These are phyloP conservation scores for Lymantria dispar DNA, from an alignment of 2,888 invertebrate species.

Conservation along the genomic window DNA sequence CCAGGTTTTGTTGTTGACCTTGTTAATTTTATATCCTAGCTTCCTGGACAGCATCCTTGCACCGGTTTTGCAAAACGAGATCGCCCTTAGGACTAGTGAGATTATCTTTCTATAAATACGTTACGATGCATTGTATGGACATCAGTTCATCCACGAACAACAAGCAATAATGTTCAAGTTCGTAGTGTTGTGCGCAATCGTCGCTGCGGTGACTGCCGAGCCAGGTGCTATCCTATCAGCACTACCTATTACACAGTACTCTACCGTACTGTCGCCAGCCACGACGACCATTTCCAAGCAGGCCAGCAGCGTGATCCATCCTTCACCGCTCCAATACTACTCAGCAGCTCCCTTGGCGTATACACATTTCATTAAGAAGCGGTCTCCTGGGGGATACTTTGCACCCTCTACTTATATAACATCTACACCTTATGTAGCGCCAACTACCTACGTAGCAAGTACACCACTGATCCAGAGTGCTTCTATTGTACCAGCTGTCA, in stretches of 20 bases:
- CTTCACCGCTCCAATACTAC: slow-evolving; percentile 47
- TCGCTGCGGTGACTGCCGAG: slow-evolving; percentile 79
- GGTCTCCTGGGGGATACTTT: slow-evolving; percentile 33
- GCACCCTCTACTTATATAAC: slow-evolving; percentile 30
- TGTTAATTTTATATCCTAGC: slow-evolving; percentile 65
- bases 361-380: slow-evolving; percentile 55
- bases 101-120: slow-evolving; percentile 67
- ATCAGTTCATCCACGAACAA: slow-evolving; percentile 67
- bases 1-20: slow-evolving; percentile 39
- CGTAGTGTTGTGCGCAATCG: slow-evolving; percentile 83
- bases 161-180: slow-evolving; percentile 77
- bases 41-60: slow-evolving; percentile 63
- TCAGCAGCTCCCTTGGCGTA: slow-evolving; percentile 45
- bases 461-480: slow-evolving; percentile 30
- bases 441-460: slow-evolving; percentile 34
- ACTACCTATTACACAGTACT: slow-evolving; percentile 31
- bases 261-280: slow-evolving; percentile 51
- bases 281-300: slow-evolving; percentile 58
- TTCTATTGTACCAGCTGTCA: slow-evolving; percentile 24
- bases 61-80: slow-evolving; percentile 66
- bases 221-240: slow-evolving; percentile 37
- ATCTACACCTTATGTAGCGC: background rate
- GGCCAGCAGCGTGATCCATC: slow-evolving; percentile 71
- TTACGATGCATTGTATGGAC: slow-evolving; percentile 32
- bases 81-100: slow-evolving; percentile 60